phyloP scores from a whole-genome alignment of 2,113 vertebrate genomes.

The Manacus vitellinus region DNA sequence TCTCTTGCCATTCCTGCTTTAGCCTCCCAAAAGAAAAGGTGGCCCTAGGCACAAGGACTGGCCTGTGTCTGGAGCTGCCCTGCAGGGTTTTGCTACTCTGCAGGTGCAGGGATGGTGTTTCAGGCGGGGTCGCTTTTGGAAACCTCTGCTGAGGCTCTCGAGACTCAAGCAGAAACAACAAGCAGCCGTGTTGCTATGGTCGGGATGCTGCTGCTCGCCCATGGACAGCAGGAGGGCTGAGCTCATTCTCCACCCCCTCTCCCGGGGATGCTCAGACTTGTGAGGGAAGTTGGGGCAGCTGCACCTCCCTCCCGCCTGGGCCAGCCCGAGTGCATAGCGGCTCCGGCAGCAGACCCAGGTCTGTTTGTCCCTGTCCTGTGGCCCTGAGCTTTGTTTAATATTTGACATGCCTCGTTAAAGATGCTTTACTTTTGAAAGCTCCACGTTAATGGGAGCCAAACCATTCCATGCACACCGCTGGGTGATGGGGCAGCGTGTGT shows the following conservation, averaged over 20 bases:
- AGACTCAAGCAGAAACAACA: neutral
- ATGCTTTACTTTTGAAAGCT: neutral
- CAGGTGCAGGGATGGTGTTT: neutral
- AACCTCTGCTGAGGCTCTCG: neutral
- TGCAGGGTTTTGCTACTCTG: fast-evolving
- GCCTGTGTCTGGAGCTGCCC: neutral
- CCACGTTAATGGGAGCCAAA: fast-evolving
- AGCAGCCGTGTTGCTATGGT: neutral
- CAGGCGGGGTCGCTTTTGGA: neutral
- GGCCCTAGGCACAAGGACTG: neutral
- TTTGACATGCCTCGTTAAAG: neutral
- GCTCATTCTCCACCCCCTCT: constrained; percentile 34
- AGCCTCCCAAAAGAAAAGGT: neutral
- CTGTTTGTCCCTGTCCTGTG: neutral
- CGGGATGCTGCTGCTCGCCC: neutral
- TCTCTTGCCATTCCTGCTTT: neutral
- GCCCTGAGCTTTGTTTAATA: neutral
- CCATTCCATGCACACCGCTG: fast-evolving
- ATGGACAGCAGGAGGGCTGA: neutral
- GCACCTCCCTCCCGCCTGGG: neutral
- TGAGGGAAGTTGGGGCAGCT: fast-evolving
- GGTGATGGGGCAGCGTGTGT: neutral
- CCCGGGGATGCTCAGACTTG: neutral
- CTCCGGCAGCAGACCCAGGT: neutral
- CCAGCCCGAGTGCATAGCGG: fast-evolving